A percentile compares a stretch with the other conserved stretches of the same genome.
These are phyloP conservation scores for Rhincodon typus DNA, from an alignment of 2,797 vertebrate species.

Conservation along the genomic window DNA sequence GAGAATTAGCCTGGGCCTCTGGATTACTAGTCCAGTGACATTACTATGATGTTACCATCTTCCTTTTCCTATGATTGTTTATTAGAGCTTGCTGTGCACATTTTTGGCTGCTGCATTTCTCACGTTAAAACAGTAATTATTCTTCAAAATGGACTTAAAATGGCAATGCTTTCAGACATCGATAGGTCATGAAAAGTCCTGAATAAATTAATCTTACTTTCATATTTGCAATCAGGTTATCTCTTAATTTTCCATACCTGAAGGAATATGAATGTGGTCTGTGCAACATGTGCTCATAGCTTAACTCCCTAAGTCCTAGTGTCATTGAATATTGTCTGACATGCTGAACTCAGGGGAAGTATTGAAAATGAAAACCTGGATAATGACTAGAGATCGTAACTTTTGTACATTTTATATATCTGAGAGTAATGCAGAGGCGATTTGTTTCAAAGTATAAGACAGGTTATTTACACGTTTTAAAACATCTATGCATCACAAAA, in stretches of 20 bases:
- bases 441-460: not conserved
- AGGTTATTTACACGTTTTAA: not conserved
- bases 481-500: not conserved
- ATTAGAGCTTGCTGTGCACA: not conserved
- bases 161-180: not conserved
- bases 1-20: no score
- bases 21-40: no score
- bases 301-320: not conserved
- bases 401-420: not conserved
- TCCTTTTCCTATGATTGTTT: no score
- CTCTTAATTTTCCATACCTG: not conserved
- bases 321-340: not conserved
- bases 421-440: not conserved
- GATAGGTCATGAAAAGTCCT: not conserved
- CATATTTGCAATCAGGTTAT: not conserved
- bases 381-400: not conserved
- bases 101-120: not conserved
- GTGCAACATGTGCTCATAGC: no score
- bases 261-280: not conserved
- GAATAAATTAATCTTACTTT: not conserved
- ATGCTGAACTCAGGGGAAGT: not conserved
- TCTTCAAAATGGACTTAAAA: not conserved
- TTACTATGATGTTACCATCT: no score
- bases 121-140: not conserved
- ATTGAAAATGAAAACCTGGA: not conserved